These are phyloP conservation scores for Galaxias olidus DNA, from an alignment of 2,797 vertebrate species.

Conservation along the genomic window DNA sequence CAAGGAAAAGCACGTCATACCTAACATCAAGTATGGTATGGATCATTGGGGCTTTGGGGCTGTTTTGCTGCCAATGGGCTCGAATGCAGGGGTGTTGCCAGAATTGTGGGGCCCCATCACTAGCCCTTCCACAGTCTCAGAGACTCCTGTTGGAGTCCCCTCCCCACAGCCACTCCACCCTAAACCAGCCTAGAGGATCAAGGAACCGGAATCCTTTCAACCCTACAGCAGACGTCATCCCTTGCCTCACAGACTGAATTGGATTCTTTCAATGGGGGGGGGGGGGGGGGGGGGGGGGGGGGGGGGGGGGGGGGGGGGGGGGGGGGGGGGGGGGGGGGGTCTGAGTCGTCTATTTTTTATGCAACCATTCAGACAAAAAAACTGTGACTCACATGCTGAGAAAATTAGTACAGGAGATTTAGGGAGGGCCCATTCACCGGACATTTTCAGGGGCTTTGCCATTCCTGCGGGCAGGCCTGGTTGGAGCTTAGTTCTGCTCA, in stretches of 20 bases:
- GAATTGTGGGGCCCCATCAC: constrained; percentile 85
- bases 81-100: too few species aligned
- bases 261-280: constrained; percentile 59
- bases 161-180: constrained; percentile 66
- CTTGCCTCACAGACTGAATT: too few species aligned
- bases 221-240: too few species aligned
- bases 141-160: constrained; percentile 59
- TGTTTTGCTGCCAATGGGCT: too few species aligned
- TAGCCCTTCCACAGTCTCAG: constrained; percentile 59
- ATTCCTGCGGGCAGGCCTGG: too few species aligned
- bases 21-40: too few species aligned
- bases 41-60: too few species aligned
- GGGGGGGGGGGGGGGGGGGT: background rate
- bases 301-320: constrained; percentile 20
- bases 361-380: background rate
- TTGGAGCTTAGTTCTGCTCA: too few species aligned
- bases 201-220: constrained; percentile 30
- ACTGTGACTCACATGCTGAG: background rate
- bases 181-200: constrained; percentile 31
- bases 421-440: too few species aligned
- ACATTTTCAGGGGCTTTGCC: too few species aligned
- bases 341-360: constrained; percentile 17
- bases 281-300: constrained; percentile 30
- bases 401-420: too few species aligned
- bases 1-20: too few species aligned